phyloP scores from a whole-genome alignment of 2,113 vertebrate species.

The Atlantisia rogersi region DNA sequence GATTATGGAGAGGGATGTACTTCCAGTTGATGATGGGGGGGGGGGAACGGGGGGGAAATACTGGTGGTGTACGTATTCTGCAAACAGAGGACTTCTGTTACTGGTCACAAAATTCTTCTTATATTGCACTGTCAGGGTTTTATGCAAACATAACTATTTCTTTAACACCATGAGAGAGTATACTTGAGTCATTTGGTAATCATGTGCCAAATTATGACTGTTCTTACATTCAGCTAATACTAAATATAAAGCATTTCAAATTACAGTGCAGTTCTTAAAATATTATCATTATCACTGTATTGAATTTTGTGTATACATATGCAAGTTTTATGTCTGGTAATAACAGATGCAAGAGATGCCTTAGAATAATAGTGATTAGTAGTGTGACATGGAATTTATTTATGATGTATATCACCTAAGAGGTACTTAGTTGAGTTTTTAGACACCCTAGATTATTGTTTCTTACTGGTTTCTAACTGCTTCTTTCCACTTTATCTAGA shows the following conservation, averaged over 20 bases:
- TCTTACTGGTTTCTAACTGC: not conserved
- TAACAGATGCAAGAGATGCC: not conserved
- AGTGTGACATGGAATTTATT: not conserved
- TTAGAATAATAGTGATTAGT: constrained; percentile 7
- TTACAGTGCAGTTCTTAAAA: constrained; percentile 27
- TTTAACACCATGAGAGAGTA: not conserved
- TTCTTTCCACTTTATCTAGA: not conserved
- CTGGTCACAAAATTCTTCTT: not conserved
- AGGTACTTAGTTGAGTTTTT: not conserved
- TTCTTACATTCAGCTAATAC: constrained; percentile 22
- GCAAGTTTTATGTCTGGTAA: constrained; percentile 6
- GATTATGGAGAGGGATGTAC: not conserved
- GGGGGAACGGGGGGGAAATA: too few relatives aligned
- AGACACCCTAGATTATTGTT: not conserved
- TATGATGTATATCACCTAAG: not conserved
- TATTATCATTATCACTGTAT: not conserved
- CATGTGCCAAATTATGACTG: constrained; percentile 6
- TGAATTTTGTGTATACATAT: not conserved
- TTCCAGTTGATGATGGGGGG: not conserved
- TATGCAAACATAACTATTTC: constrained; percentile 1
- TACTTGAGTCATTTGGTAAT: constrained; percentile 5
- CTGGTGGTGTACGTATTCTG: not conserved
- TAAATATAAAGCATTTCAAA: constrained; percentile 38
- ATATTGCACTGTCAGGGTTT: not conserved
- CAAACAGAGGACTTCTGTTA: not conserved